Evolutionary conservation across 2,113 vertebrate genomes (phyloP).

Genomic region (Anthoscopus minutus): DNA sequence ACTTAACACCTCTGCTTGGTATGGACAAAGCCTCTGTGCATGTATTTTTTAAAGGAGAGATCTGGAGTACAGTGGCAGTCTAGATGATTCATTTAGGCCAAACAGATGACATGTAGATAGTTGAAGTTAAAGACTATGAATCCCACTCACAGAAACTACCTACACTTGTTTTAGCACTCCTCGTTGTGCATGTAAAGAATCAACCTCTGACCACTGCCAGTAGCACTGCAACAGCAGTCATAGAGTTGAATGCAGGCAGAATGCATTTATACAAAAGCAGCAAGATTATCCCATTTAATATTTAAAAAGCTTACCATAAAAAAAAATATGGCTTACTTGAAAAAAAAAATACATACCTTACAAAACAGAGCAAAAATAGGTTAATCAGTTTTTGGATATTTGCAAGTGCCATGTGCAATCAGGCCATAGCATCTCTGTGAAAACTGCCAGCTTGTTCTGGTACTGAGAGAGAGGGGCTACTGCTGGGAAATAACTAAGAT

Average conservation of each 20-base stretch:
- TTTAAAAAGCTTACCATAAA: neutral
- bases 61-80: neutral
- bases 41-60: neutral
- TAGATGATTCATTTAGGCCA: neutral
- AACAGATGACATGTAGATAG: neutral
- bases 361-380: neutral
- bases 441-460: neutral
- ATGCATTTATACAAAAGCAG: neutral
- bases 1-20: neutral
- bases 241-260: neutral
- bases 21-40: neutral
- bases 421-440: neutral
- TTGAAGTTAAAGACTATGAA: neutral
- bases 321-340: neutral
- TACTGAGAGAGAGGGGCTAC: neutral
- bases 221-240: neutral
- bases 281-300: neutral
- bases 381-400: neutral
- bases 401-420: slow-evolving; percentile 3
- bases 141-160: neutral
- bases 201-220: neutral
- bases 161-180: rapidly evolving
- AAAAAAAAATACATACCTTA: neutral
- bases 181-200: neutral
- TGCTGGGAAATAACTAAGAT: slow-evolving; percentile 17